Evolutionary conservation across 2,113 vertebrate species (phyloP).

Genomic region (Menidia beryllina): DNA sequence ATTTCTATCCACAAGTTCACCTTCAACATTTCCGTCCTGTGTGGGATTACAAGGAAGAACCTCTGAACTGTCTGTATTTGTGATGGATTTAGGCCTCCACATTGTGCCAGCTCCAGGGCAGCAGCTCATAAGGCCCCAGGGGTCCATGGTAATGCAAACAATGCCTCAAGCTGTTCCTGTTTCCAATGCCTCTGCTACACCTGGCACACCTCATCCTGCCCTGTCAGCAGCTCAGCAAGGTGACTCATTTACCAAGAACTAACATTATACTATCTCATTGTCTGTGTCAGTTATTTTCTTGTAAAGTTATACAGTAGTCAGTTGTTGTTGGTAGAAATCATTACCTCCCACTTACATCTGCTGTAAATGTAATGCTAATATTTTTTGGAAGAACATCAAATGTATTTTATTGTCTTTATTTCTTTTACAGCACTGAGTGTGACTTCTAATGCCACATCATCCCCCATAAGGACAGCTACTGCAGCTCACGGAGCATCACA

Average conservation of each 20-base stretch:
- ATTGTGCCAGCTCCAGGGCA: slow-evolving; percentile 92
- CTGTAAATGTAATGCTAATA: neutral
- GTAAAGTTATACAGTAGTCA: neutral
- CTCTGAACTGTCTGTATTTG: slow-evolving; percentile 18
- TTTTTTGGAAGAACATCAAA: neutral
- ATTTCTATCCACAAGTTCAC: neutral
- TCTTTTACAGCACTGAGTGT: slow-evolving; percentile 46
- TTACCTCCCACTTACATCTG: neutral
- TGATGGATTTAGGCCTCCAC: slow-evolving; percentile 85
- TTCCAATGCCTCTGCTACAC: slow-evolving; percentile 81
- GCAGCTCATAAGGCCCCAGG: slow-evolving; percentile 87
- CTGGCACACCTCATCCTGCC: slow-evolving; percentile 79
- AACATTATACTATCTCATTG: neutral
- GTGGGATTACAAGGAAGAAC: neutral
- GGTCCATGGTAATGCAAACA: slow-evolving; percentile 88
- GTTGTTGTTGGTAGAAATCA: slow-evolving; percentile 1
- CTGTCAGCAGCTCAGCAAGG: slow-evolving; percentile 83
- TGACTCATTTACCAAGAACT: slow-evolving; percentile 48
- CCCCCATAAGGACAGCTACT: slow-evolving; percentile 56
- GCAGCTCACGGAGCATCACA: slow-evolving; percentile 49
- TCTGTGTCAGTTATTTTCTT: neutral
- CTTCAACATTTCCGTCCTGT: neutral
- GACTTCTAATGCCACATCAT: slow-evolving; percentile 63
- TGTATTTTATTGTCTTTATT: neutral
- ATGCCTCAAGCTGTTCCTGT: slow-evolving; percentile 82